phyloP scores from a whole-genome alignment of 2,797 vertebrate species.

The Pseudochromis fuscus region DNA sequence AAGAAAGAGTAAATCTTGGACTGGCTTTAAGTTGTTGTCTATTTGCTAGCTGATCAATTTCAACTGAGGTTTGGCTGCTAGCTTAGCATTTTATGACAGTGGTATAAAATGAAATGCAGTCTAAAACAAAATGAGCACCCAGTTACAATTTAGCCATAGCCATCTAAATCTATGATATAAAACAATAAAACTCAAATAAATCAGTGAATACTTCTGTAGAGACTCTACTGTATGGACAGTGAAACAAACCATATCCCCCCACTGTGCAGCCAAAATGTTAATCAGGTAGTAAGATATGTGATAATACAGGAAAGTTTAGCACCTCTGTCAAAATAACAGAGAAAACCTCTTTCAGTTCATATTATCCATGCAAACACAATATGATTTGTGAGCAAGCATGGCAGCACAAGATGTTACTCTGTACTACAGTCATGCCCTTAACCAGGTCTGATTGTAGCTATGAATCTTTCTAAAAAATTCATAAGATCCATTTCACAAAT shows the following conservation, averaged over 20 bases:
- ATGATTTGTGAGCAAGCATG: conserved; percentile 59
- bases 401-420: conserved; percentile 53
- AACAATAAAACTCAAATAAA: conserved; percentile 1
- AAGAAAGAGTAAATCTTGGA: too few species aligned
- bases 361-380: conserved; percentile 59
- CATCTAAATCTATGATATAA: background rate
- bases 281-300: conserved; percentile 14
- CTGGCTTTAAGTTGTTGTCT: too few species aligned
- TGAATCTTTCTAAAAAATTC: conserved; percentile 94
- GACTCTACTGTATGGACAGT: too few species aligned
- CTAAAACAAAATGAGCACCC: too few species aligned
- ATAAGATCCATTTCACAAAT: conserved; percentile 97
- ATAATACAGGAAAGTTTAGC: conserved; percentile 16
- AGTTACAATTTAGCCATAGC: too few species aligned
- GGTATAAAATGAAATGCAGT: too few species aligned
- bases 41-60: too few species aligned
- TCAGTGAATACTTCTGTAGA: background rate
- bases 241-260: background rate
- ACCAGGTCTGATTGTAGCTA: conserved; percentile 81
- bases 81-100: too few species aligned
- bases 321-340: conserved; percentile 26
- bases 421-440: conserved; percentile 65
- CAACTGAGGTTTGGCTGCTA: too few species aligned
- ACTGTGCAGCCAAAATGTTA: conserved; percentile 3
- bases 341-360: conserved; percentile 35